Evolutionary conservation across 1,140 invertebrate species (phyloP).

Genomic region (Stegodyphus mimosarum): DNA sequence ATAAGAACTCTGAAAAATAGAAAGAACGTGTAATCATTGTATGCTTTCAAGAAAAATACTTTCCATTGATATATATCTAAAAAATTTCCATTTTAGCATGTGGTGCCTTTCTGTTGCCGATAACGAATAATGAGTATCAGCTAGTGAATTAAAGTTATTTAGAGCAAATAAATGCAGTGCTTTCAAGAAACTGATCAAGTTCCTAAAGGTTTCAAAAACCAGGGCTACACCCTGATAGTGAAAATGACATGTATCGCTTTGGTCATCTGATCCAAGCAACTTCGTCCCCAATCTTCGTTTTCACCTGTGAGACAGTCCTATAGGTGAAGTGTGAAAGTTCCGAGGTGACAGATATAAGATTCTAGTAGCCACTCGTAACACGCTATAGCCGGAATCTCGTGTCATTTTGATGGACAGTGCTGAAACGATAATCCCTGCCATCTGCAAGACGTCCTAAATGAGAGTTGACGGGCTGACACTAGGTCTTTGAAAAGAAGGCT

Average conservation of each 20-base stretch:
- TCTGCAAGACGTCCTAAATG: slow-evolving; percentile 4
- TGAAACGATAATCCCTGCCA: slow-evolving; percentile 20
- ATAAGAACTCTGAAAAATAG: too few relatives aligned
- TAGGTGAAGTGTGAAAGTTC: slow-evolving; percentile 11
- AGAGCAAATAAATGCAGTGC: too few relatives aligned
- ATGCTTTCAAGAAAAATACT: too few relatives aligned
- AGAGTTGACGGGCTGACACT: slow-evolving; percentile 1
- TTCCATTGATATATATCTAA: too few relatives aligned
- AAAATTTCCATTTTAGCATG: too few relatives aligned
- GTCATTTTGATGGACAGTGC: slow-evolving; percentile 19
- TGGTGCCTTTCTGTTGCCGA: too few relatives aligned
- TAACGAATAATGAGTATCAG: too few relatives aligned
- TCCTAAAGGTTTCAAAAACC: background rate
- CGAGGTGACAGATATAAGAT: slow-evolving; percentile 15
- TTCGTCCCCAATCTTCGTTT: background rate
- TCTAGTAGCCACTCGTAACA: slow-evolving; percentile 8
- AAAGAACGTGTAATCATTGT: too few relatives aligned
- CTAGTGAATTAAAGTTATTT: too few relatives aligned
- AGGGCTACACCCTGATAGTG: background rate
- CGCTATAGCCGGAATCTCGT: slow-evolving; percentile 24
- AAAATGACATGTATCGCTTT: slow-evolving; percentile 11
- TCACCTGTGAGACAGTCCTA: slow-evolving; percentile 1
- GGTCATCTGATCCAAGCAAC: slow-evolving; percentile 2
- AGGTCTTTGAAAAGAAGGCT: too few relatives aligned
- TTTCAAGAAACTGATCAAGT: too few relatives aligned